Evolutionary conservation across 2,113 vertebrate genomes (phyloP), one percentile per base, ranked within the genome.

Genomic region (Gymnarchus niloticus): DNA sequence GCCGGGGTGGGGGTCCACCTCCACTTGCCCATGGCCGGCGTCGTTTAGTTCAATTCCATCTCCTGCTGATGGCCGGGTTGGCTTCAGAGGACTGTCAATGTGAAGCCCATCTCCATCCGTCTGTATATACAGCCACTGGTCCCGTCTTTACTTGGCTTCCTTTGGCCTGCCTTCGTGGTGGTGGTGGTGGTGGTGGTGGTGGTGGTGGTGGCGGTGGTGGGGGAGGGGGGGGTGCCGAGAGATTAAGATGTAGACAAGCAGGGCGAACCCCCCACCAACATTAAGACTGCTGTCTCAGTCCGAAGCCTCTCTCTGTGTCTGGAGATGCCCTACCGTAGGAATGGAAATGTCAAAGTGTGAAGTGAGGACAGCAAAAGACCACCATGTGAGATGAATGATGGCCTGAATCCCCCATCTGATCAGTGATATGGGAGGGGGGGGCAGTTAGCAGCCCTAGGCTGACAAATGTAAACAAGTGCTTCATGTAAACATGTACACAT

Each of bases 101-200:
- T 89, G 87, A 83, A 87, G 89, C 87, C 87, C 86, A 85, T 86
- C 83, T 56, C 88, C 85, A 78, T 88, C 87, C 87, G 82, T 88
- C 87, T 91, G 88, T 90, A 90, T 76, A 89, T 89, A 90, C 80
- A 83, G 88, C 61, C 85, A 52, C 85, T 80, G 84, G 86, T 90
- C 87, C 88, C 86, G 89, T 88, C 89, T 90, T 90, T 87, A 89
- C 41, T 83, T 83, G 77, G 85, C 86, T 81, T 80, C 81, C 85
- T 65, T 89, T 90, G 86, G 89, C 87, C 87, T 86, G 25, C 12
- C 41, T 83, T 52, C 6, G 19, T 33, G 59, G 21, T 21, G 19
- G 48, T 46, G 37, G n/a, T 14, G 12, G 2, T 25, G 10, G n/a
- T 37, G 25, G n/a, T n/a, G n/a, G n/a, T n/a, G n/a, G n/a, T n/a